Evolutionary conservation across 2,113 vertebrate genomes (phyloP), one percentile per base, ranked within the genome.

Genomic region (Benitochromis conjunctus): DNA sequence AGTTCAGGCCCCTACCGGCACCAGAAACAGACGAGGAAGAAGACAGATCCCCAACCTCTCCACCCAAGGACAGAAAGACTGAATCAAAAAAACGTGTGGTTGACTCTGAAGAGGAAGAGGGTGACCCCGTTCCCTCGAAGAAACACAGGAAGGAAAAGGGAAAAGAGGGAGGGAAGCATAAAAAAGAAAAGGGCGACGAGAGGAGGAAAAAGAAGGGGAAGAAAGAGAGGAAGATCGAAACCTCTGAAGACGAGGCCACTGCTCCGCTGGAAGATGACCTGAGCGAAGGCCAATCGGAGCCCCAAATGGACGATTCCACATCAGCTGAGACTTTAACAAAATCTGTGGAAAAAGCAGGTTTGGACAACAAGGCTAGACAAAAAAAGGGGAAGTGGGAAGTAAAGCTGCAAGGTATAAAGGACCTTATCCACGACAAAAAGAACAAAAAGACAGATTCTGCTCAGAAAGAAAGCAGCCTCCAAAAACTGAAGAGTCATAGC

Each of bases 81-180:
- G 97, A 98, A 86, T 36, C 76, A 12, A 98, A 96, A 55, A 96
- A 96, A 57, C 91, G 93, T 2, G 1, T 90, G 19, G 83, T 94
- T 6, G 95, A 96, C 24, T 94, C 94, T 1, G 95, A 96, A 31
- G 97, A 98, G 12, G 97, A 98, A 29, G 93, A 95, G 29, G 97
- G 97, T 21, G 96, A 96, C 18, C 62, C 74, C 2, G 96, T 96
- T 82, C 96, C 97, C 24, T 64, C 90, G n/a, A 99, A 99, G 95
- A 98, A 97, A 86, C 95, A 96, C 89, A 97, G 93, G 91, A 99
- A 97, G 87, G 97, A 98, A 57, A 98, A 97, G 78, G 26, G 77
- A 84, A 99, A 96, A 94, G 98, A 98, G 60, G 86, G 38, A 6
- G 95, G 90, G 89, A 97, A 96, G 58, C 92, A 87, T 92, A 97